These are phyloP conservation scores for Andrena bicolor DNA, from an alignment of 2,888 invertebrate species.

Conservation along the genomic window DNA sequence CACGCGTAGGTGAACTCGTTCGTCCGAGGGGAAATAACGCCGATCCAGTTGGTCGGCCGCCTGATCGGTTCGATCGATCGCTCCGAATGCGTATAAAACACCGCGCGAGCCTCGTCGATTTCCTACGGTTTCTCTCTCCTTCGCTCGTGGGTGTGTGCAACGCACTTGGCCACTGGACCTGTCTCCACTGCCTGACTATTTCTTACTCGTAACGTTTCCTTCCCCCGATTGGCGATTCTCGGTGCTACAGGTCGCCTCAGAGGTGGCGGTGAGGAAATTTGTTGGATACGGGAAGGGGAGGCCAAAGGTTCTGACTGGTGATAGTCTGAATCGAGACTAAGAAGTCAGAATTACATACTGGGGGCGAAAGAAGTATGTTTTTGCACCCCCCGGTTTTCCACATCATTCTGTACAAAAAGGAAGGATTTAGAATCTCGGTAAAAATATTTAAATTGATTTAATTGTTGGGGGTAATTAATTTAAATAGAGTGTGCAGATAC, in stretches of 20 bases:
- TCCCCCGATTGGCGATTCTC: background rate
- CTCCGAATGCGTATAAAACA: conserved; percentile 47
- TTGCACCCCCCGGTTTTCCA: too few species aligned
- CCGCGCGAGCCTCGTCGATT: conserved; percentile 30
- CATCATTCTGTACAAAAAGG: too few species aligned
- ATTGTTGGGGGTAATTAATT: too few species aligned
- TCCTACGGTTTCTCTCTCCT: conserved; percentile 54
- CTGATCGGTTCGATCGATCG: conserved; percentile 58
- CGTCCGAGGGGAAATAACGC: conserved; percentile 53
- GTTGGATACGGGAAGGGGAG: background rate
- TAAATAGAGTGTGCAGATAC: too few species aligned
- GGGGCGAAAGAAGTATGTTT: too few species aligned
- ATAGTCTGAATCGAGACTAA: too few species aligned
- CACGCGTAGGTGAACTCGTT: conserved; percentile 74
- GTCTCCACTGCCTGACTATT: conserved; percentile 12
- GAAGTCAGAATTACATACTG: too few species aligned
- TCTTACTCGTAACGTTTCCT: background rate
- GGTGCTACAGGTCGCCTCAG: background rate
- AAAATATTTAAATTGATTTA: too few species aligned
- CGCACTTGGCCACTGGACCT: conserved; percentile 1
- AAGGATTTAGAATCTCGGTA: too few species aligned
- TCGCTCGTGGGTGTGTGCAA: conserved; percentile 41
- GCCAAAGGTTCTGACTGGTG: too few species aligned
- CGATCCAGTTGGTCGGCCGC: conserved; percentile 60
- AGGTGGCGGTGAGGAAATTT: background rate